Base-by-base conservation (phyloP, 2,888 invertebrate genomes). In the Pasiphila rectangulata region DNA sequence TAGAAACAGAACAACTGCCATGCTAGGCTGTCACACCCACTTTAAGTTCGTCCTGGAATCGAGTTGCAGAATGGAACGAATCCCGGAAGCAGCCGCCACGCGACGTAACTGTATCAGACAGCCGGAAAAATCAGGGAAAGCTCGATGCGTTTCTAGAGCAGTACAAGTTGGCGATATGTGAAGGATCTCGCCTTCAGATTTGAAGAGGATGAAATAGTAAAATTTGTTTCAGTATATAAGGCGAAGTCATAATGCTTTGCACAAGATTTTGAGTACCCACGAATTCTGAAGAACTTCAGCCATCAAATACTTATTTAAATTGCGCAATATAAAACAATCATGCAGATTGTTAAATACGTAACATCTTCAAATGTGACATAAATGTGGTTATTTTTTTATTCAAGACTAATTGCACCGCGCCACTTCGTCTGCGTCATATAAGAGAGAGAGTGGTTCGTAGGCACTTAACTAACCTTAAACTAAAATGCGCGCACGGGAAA, bases 61-160 rank as follows among this genome's bases (percentile, higher is more conserved):
- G 49, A 50, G 42, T 45, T 49, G 42, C 49, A 48, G 35, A 36
- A 21, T 24, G 29, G 16, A 37, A 49, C 36, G 38, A 35, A 50
- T 25, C 34, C 37, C 38, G 48, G 48, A 49, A 45, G 25, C 32
- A 27, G 2, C 16, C 47, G 44, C 29, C 38, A 21, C 34, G 34
- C 6, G 39, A 15, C 51, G 49, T 47, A 54, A 56, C 35, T 47
- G 46, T 46, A 29, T 45, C 51, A 54, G 59, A 57, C 65, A 55
- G 50, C 44, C 49, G 58, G 60, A 57, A 64, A 57, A 51, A 49
- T 53, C 37, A 27, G 34, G 56, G 53, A 63, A 55, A 48, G 38
- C 39, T 46, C 45, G 44, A 51, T 54, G 50, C 47, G 51, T 53
- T 37, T 46, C 34, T 36, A 50, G 41, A 19, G 41, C 38, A 39